Percentiles rank a stretch among this genome's conserved stretches.
Evolutionary conservation across 2,113 vertebrate species (phyloP).

Genomic region (Aegithalos caudatus): DNA sequence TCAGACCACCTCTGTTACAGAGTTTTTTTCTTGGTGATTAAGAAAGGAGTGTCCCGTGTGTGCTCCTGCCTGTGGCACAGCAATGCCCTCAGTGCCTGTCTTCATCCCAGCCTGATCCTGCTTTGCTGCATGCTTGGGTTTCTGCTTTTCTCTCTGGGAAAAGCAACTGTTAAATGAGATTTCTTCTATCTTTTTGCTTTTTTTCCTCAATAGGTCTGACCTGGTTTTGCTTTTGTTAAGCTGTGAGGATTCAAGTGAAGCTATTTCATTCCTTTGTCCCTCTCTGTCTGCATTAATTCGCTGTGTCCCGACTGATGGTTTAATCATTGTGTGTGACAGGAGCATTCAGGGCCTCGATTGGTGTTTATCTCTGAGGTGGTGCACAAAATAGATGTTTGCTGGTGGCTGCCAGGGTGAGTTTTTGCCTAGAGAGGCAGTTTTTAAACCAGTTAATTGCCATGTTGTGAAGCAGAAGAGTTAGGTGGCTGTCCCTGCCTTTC

Average conservation of each 20-base stretch:
- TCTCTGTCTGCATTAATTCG: background rate
- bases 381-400: background rate
- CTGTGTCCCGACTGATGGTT: background rate
- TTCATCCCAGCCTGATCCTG: background rate
- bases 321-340: background rate
- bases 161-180: background rate
- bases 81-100: fast-evolving
- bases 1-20: background rate
- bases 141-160: background rate
- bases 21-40: background rate
- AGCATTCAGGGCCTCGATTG: background rate
- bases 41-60: background rate
- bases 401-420: background rate
- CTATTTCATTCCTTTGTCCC: background rate
- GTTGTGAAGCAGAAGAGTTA: background rate
- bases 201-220: background rate
- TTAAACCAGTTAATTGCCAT: background rate
- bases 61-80: background rate
- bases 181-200: background rate
- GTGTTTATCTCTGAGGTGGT: background rate
- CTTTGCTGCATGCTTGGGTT: background rate
- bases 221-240: background rate
- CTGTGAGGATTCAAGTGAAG: background rate
- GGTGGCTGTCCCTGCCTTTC: background rate
- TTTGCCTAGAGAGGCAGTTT: slow-evolving; percentile 53